Base-by-base conservation (phyloP, 2,888 invertebrate species). In the Nephrotoma flavescens region DNA sequence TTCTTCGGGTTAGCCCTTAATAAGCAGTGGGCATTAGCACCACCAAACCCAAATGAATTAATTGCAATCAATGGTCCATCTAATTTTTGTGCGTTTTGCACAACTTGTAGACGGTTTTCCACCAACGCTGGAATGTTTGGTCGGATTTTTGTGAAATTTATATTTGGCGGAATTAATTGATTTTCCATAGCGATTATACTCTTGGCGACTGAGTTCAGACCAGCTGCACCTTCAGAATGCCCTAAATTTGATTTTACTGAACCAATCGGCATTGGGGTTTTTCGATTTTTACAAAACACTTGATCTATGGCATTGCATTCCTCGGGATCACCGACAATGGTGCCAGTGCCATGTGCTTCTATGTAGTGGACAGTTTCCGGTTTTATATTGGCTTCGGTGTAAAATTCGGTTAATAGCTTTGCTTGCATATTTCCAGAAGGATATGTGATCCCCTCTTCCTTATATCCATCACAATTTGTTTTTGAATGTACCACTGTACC, bases 171-270 rank as follows among this genome's bases (percentile, higher is more conserved):
- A 86, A 99, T 94, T 41, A 93, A 91, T 0, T 96, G 95, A 4
- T 94, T 94, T 89, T 97, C 96, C 93, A 97, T 96, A 0, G 96
- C 95, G 86, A 97, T 93, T 86, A 96, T 90, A 88, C 95, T 96
- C 93, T 98, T 98, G 0, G 95, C 94, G 87, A 98, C 90, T 0
- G 97, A 96, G 88, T 96, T 96, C 0, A 97, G 92, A 6, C 97
- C 96, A 4, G 96, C 96, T 0, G 95, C 94, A 0, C 98, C 96
- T 90, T 99, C 99, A 0, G 96, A 94, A 91, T 99, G 99, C 0
- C 99, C 98, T 90, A 98, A 93, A 91, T 98, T 99, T 0, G 98
- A 97, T 90, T 99, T 99, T 45, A 98, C 95, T 0, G 98, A 97
- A 1, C 98, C 98, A 87, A 99, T 96, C 86, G 94, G 92, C 0